Conservation (phyloP, 2,888 invertebrate species). For the Mesorhabditis belari region DNA sequence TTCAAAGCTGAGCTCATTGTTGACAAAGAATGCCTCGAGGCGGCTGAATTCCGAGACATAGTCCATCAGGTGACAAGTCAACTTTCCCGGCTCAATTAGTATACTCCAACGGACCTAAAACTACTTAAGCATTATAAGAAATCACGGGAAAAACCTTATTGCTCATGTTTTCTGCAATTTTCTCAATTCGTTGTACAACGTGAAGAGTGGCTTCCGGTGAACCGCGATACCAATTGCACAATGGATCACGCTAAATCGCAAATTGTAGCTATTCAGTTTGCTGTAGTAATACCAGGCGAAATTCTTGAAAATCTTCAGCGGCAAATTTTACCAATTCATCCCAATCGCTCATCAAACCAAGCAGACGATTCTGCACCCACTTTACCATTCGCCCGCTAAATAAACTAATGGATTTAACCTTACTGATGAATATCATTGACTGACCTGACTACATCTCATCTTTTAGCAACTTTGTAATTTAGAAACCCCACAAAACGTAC, state of each 20-base stretch:
- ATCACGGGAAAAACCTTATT: background rate
- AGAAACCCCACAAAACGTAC: background rate
- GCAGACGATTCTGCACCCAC: slow-evolving; percentile 33
- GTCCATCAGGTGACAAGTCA: slow-evolving; percentile 41
- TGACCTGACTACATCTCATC: too few species aligned
- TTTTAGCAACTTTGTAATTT: background rate
- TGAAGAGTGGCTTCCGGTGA: slow-evolving; percentile 20
- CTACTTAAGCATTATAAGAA: background rate
- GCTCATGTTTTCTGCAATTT: slow-evolving; percentile 24
- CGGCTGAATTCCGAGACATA: slow-evolving; percentile 41
- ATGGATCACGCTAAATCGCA: slow-evolving; percentile 22
- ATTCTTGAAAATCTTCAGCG: slow-evolving; percentile 23
- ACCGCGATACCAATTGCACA: slow-evolving; percentile 30
- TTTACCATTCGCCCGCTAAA: slow-evolving; percentile 25
- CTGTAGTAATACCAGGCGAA: slow-evolving; percentile 14
- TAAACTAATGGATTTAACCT: too few species aligned
- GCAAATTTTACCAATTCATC: slow-evolving; percentile 27
- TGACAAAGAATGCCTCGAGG: slow-evolving; percentile 38
- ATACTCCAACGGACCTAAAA: slow-evolving; percentile 38
- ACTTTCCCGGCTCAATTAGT: slow-evolving; percentile 43
- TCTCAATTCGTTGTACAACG: slow-evolving; percentile 24
- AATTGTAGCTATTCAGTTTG: background rate
- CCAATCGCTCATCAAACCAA: slow-evolving; percentile 30
- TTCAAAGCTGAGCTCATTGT: slow-evolving; percentile 27
- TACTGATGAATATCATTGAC: too few species aligned